phyloP scores from a whole-genome alignment of 2,797 vertebrate genomes.

The Centropyge bicolor region DNA sequence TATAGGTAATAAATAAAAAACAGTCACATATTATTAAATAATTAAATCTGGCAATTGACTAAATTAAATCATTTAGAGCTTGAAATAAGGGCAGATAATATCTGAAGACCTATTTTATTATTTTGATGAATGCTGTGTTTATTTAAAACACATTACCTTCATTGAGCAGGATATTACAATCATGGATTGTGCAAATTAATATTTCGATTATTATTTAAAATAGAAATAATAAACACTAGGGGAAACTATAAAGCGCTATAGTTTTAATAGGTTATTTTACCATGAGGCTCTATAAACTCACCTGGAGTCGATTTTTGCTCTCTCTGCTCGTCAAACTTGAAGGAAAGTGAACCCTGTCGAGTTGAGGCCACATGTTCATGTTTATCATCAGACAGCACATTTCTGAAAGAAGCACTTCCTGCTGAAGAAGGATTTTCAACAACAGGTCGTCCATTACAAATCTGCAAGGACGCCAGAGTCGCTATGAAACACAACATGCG shows the following conservation, averaged over 20 bases:
- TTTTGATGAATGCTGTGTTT: background rate
- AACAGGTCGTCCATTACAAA: conserved; percentile 18
- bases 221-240: background rate
- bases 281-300: background rate
- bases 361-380: background rate
- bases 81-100: background rate
- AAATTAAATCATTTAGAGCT: background rate
- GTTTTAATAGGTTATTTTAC: background rate
- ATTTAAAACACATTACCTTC: background rate
- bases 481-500: background rate
- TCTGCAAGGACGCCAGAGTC: background rate
- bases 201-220: background rate
- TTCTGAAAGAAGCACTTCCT: background rate
- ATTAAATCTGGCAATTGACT: background rate
- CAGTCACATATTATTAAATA: background rate
- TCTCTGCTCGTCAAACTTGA: background rate
- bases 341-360: conserved; percentile 30
- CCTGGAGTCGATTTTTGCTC: background rate
- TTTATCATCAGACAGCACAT: background rate
- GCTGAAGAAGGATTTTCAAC: background rate
- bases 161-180: background rate
- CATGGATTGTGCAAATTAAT: background rate
- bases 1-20: background rate
- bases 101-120: background rate
- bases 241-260: background rate